Conservation (phyloP, 2,797 vertebrate genomes). For the Notoglanidium macrostoma region DNA sequence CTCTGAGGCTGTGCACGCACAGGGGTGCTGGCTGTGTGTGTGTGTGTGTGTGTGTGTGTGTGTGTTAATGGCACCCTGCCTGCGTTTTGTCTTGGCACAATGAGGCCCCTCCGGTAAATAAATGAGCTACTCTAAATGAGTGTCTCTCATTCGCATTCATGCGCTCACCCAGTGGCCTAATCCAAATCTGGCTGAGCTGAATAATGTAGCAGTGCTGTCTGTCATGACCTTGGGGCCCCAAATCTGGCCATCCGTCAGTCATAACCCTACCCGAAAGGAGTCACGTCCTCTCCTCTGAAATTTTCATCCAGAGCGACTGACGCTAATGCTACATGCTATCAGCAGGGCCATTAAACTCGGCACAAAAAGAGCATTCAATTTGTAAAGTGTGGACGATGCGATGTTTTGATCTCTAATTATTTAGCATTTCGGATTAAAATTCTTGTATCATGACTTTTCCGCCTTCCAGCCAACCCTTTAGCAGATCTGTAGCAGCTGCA, state of each 20-base stretch:
- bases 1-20: slow-evolving; percentile 42
- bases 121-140: slow-evolving; percentile 80
- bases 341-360: background rate
- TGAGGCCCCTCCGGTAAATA: slow-evolving; percentile 70
- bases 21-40: slow-evolving; percentile 29
- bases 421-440: slow-evolving; percentile 16
- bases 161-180: slow-evolving; percentile 65
- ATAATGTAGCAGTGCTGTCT: slow-evolving; percentile 64
- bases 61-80: slow-evolving; percentile 66
- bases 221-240: slow-evolving; percentile 54
- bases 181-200: slow-evolving; percentile 70
- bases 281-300: background rate
- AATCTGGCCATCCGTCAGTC: slow-evolving; percentile 46
- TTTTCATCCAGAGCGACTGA: background rate
- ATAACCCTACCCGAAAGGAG: slow-evolving; percentile 26
- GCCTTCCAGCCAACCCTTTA: slow-evolving; percentile 1
- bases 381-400: background rate
- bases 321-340: background rate
- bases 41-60: slow-evolving; percentile 36
- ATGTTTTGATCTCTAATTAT: slow-evolving; percentile 25
- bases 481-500: slow-evolving; percentile 35
- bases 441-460: slow-evolving; percentile 23
- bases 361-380: background rate
- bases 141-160: slow-evolving; percentile 77
- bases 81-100: slow-evolving; percentile 73